Percentiles rank a stretch among this genome's conserved stretches.
Conservation (phyloP, 2,797 vertebrate genomes). For the Pseudocheirus occidentalis region DNA sequence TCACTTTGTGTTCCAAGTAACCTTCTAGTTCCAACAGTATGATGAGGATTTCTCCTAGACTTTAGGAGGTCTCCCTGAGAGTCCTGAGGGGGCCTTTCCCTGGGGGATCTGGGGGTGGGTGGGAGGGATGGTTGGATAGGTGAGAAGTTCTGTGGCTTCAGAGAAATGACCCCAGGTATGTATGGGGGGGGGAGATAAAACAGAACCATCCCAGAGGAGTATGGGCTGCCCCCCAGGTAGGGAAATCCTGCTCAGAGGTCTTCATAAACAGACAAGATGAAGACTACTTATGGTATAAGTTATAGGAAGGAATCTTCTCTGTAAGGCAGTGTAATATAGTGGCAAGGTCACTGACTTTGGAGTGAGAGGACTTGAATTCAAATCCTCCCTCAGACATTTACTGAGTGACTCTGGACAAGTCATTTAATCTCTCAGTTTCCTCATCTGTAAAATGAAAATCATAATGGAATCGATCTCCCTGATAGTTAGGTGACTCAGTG, state of each 20-base stretch:
- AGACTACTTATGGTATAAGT: background rate
- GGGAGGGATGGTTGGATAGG: background rate
- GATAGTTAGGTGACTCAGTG: background rate
- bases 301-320: background rate
- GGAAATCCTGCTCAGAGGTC: background rate
- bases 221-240: background rate
- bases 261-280: background rate
- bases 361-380: background rate
- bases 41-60: background rate
- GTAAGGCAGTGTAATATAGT: background rate
- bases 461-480: background rate
- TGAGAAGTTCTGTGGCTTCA: background rate
- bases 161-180: background rate
- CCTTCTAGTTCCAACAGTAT: background rate
- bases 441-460: background rate
- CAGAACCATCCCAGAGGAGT: background rate
- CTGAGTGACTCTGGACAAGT: background rate
- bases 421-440: background rate
- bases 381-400: background rate
- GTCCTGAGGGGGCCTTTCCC: background rate
- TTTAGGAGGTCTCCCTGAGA: background rate
- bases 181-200: background rate
- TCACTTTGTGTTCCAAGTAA: background rate
- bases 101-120: background rate
- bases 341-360: background rate